Base-by-base conservation (phyloP, 1,140 invertebrate species). In the Episyrphus balteatus region DNA sequence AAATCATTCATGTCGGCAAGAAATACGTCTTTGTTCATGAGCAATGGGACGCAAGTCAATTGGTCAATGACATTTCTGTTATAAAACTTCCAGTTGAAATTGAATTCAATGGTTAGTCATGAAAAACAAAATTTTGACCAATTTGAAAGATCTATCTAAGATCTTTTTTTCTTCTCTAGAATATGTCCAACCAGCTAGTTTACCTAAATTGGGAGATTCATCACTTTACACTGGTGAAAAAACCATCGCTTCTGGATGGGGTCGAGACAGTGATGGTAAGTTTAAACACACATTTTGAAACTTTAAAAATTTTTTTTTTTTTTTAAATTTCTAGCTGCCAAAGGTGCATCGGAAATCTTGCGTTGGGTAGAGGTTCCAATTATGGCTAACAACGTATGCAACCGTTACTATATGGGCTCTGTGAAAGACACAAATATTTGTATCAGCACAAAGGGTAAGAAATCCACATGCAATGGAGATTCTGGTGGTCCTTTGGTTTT, bases 401-500 rank as follows among this genome's bases (percentile, higher is more conserved):
- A 15, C 5, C 2, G 8, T 14, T 8, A n/a, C 3, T 19, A 17
- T 9, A 18, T 45, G 13, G 31, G 31, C 2, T 5, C 2, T 10
- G 9, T 26, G 3, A 11, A 37, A 8, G 44, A 45, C 21, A 7
- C 18, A 17, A 12, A 43, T 32, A 31, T 43, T 32, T 43, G 42
- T 14, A 43, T 43, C 9, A 18, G 26, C 6, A 21, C 17, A 2
- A 30, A n/a, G 5, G 31, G 31, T 11, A 21, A 18, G 5, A 30
- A 32, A 32, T 43, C 42, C 6, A 43, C 42, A 3, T 45, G 44
- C 14, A 33, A 55, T 48, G 72, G 72, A 43, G 72, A 74, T 61
- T 71, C 68, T 46, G 72, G 72, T 46, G 72, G 72, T 40, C 62
- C 66, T 1, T 51, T 74, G 18, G 18, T 54, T 11, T 66, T 70